Conservation (phyloP, 2,797 vertebrate genomes). For the Psittacula echo region DNA sequence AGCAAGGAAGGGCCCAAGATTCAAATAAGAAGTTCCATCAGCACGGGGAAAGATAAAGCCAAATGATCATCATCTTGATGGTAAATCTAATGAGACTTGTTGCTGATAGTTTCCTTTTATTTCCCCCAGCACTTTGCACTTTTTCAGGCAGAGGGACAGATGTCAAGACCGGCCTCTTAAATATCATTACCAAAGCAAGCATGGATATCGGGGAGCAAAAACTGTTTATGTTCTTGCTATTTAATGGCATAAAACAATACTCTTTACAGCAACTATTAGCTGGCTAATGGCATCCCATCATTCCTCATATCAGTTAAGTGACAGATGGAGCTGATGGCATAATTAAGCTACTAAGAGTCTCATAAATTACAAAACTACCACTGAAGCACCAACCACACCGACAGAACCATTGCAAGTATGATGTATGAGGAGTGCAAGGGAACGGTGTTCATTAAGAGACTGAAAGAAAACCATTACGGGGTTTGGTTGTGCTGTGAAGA, state of each 20-base stretch:
- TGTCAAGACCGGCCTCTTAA: slow-evolving; percentile 28
- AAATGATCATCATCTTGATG: not conserved
- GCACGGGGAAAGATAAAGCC: not conserved
- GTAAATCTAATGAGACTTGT: not conserved
- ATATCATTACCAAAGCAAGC: not conserved
- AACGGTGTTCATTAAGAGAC: slow-evolving; percentile 14
- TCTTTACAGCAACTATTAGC: slow-evolving; percentile 74
- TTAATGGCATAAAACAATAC: slow-evolving; percentile 70
- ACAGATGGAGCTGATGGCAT: slow-evolving; percentile 69
- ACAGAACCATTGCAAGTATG: not conserved
- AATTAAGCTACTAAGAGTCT: slow-evolving; percentile 73
- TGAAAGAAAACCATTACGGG: not conserved
- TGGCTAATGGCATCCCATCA: slow-evolving; percentile 67
- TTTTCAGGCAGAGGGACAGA: slow-evolving; percentile 36
- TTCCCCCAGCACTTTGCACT: slow-evolving; percentile 9
- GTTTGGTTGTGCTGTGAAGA: not conserved
- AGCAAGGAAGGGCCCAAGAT: not conserved
- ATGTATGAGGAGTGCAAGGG: not conserved
- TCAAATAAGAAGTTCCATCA: not conserved
- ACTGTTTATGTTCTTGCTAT: slow-evolving; percentile 48
- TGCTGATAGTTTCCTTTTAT: not conserved
- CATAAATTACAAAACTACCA: slow-evolving; percentile 70
- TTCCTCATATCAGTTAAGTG: slow-evolving; percentile 70
- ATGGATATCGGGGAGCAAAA: slow-evolving; percentile 39
- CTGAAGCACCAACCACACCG: not conserved